Conservation (phyloP, 2,113 vertebrate genomes). For the Apaloderma vittatum region DNA sequence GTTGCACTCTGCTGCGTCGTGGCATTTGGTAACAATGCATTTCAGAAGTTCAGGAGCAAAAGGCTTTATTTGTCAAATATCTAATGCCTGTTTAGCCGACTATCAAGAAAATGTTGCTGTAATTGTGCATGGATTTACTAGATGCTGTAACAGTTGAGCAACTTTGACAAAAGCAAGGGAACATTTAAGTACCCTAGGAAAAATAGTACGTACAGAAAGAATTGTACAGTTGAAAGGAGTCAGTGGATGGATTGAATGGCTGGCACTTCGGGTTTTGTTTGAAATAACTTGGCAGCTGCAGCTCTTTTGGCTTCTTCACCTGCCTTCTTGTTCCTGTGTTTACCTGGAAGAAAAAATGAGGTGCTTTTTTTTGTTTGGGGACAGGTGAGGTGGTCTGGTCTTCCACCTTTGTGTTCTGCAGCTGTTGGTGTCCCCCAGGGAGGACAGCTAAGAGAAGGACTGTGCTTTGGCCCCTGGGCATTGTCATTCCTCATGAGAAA, state of each 20-base stretch:
- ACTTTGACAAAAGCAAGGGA: not conserved
- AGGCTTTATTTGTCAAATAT: not conserved
- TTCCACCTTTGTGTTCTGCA: not conserved
- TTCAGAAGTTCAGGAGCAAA: not conserved
- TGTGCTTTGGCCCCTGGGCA: not conserved
- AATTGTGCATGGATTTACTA: not conserved
- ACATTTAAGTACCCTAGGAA: not conserved
- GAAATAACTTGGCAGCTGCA: not conserved
- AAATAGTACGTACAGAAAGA: not conserved
- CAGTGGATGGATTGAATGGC: not conserved
- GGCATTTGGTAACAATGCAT: not conserved
- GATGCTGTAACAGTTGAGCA: not conserved
- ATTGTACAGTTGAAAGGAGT: not conserved
- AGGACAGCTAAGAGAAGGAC: not conserved
- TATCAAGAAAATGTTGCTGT: not conserved
- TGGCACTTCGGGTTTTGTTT: not conserved
- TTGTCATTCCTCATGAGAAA: not conserved
- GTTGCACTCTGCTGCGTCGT: not conserved
- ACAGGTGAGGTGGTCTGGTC: not conserved
- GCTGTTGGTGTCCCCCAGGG: rapidly evolving
- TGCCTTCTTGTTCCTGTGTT: not conserved
- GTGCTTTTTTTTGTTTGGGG: not conserved
- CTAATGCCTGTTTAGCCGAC: not conserved
- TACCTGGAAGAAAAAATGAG: not conserved
- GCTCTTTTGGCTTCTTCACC: not conserved